Percentiles rank a stretch among this genome's conserved stretches.
phyloP scores from a whole-genome alignment of 2,797 vertebrate genomes.

The Bradypus variegatus region DNA sequence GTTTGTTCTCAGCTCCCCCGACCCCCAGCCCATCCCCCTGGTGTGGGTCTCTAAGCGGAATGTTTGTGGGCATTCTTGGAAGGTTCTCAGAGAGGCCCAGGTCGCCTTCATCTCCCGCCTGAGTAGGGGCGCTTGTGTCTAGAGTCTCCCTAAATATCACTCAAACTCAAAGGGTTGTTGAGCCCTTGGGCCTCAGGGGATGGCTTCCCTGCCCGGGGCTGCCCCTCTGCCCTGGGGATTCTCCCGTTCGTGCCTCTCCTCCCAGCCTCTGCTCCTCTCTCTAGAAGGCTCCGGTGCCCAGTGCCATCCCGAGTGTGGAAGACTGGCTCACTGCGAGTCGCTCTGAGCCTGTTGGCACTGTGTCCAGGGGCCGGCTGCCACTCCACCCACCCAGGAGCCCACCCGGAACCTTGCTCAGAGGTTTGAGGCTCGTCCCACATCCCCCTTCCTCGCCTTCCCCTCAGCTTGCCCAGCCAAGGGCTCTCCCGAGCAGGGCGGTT shows the following conservation, averaged over 20 bases:
- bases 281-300: not conserved
- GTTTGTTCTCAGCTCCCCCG: slow-evolving; percentile 82
- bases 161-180: not conserved
- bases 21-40: slow-evolving; percentile 76
- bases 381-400: not conserved
- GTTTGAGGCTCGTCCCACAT: not conserved
- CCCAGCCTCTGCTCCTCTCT: not conserved
- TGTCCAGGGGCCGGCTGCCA: not conserved
- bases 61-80: slow-evolving; percentile 51
- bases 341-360: not conserved
- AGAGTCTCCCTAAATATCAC: slow-evolving; percentile 28
- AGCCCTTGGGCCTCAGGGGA: not conserved
- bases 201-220: not conserved
- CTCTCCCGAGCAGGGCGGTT: not conserved
- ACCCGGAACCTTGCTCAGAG: not conserved
- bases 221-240: not conserved
- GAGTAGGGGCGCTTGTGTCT: not conserved
- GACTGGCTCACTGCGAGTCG: fast-evolving
- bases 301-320: not conserved
- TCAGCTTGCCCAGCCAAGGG: not conserved
- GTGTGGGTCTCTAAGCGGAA: slow-evolving; percentile 79
- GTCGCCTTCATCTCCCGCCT: not conserved
- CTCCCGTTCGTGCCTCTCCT: not conserved
- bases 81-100: not conserved
- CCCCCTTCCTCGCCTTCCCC: not conserved